Evolutionary conservation across 2,888 invertebrate genomes (phyloP).

Genomic region (Chymomyza amoena): DNA sequence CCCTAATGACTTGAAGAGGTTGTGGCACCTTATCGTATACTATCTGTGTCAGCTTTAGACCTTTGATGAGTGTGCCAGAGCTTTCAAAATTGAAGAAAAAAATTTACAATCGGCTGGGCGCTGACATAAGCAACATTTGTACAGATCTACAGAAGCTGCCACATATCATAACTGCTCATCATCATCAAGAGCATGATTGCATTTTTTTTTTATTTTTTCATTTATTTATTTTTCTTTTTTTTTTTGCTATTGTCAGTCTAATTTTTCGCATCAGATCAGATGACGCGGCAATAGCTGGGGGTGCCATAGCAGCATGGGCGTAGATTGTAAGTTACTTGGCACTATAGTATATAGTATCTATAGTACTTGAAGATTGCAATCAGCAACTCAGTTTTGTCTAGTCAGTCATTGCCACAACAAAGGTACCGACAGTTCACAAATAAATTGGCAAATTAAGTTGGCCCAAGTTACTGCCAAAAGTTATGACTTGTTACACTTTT

Average conservation of each 20-base stretch:
- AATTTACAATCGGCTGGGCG: conserved; percentile 21
- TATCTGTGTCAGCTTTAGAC: background rate
- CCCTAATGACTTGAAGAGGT: background rate
- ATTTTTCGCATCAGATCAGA: conserved; percentile 2
- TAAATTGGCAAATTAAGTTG: conserved; percentile 22
- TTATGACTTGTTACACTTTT: background rate
- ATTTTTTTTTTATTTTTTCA: background rate
- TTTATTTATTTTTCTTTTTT: background rate
- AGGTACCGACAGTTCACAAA: conserved; percentile 14
- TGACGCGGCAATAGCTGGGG: conserved; percentile 15
- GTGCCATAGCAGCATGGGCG: conserved; percentile 13
- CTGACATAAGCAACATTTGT: conserved; percentile 66
- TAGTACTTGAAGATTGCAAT: conserved; percentile 32
- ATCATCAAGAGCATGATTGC: conserved; percentile 32
- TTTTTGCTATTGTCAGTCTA: background rate
- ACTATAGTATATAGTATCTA: background rate
- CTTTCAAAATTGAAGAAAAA: background rate
- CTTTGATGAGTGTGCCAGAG: background rate
- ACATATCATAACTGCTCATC: conserved; percentile 65
- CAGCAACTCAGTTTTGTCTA: conserved; percentile 27
- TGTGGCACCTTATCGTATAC: background rate
- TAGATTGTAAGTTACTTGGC: background rate
- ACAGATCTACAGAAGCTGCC: conserved; percentile 49
- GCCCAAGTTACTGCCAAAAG: background rate
- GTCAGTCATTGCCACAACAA: conserved; percentile 17